Percentiles rank a stretch among this genome's conserved stretches.
Evolutionary conservation across 2,888 invertebrate genomes (phyloP).

Genomic region (Lycaena phlaeas): DNA sequence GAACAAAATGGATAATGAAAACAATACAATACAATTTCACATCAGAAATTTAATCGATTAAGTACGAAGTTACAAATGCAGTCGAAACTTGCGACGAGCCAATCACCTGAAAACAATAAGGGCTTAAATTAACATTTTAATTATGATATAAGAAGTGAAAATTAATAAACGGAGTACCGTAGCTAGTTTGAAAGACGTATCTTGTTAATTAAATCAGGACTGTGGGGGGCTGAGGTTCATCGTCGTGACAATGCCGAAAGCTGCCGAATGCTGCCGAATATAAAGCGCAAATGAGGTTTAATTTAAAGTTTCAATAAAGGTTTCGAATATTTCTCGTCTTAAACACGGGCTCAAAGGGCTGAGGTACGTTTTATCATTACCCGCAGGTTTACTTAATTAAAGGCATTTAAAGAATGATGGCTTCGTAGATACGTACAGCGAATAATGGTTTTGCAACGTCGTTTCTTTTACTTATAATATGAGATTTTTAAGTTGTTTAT

Average conservation of each 20-base stretch:
- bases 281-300: slow-evolving; percentile 57
- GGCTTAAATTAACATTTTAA: slow-evolving; percentile 7
- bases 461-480: too few species aligned
- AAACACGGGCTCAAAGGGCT: slow-evolving; percentile 18
- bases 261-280: slow-evolving; percentile 63
- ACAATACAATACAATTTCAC: slow-evolving; percentile 52
- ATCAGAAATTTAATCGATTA: slow-evolving; percentile 55
- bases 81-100: slow-evolving; percentile 30
- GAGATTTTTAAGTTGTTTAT: too few species aligned
- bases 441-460: too few species aligned
- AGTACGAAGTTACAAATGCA: slow-evolving; percentile 43
- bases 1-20: slow-evolving; percentile 63
- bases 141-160: slow-evolving; percentile 5
- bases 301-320: slow-evolving; percentile 61
- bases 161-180: slow-evolving; percentile 17
- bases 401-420: background rate
- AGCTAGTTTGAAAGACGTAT: slow-evolving; percentile 67
- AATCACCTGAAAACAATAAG: slow-evolving; percentile 5
- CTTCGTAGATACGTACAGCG: too few species aligned
- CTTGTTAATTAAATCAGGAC: slow-evolving; percentile 71
- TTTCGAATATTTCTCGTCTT: slow-evolving; percentile 39
- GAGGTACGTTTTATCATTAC: background rate
- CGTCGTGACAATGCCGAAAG: slow-evolving; percentile 48
- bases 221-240: slow-evolving; percentile 49
- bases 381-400: background rate